phyloP scores from a whole-genome alignment of 2,888 invertebrate genomes.

The Acheta domesticus region DNA sequence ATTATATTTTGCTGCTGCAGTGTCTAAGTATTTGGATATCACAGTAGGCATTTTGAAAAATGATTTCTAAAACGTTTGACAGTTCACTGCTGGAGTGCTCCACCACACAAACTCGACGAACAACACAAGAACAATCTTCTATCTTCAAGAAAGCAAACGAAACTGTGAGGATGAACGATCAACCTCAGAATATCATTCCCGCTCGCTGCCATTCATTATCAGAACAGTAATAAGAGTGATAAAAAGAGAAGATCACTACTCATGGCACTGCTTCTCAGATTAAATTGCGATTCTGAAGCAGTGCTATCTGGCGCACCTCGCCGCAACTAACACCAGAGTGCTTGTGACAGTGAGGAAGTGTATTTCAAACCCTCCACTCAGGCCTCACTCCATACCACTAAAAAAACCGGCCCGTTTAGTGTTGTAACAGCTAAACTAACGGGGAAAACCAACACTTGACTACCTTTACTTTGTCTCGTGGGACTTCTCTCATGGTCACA shows the following conservation, averaged over 20 bases:
- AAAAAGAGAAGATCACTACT: not conserved
- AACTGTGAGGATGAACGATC: not conserved
- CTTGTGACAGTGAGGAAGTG: too few species aligned
- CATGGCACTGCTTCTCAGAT: not conserved
- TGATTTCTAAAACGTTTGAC: not conserved
- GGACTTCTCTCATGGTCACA: too few species aligned
- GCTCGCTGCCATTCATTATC: slow-evolving; percentile 7
- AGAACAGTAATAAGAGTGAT: not conserved
- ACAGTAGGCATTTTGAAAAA: slow-evolving; percentile 55
- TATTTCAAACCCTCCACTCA: too few species aligned
- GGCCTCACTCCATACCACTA: too few species aligned
- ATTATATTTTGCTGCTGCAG: slow-evolving; percentile 55
- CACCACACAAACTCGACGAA: not conserved
- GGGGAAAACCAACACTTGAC: too few species aligned
- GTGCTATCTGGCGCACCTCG: not conserved
- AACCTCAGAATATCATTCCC: not conserved
- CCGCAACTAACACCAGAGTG: not conserved
- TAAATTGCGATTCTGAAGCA: not conserved
- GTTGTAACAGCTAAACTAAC: too few species aligned
- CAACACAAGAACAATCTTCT: too few species aligned
- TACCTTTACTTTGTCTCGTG: too few species aligned
- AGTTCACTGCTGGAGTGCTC: slow-evolving; percentile 3
- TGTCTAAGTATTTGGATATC: slow-evolving; percentile 63
- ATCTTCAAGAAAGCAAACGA: too few species aligned
- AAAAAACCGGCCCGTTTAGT: too few species aligned